phyloP scores from a whole-genome alignment of 2,888 invertebrate species.

The Caenorhabditis japonica region DNA sequence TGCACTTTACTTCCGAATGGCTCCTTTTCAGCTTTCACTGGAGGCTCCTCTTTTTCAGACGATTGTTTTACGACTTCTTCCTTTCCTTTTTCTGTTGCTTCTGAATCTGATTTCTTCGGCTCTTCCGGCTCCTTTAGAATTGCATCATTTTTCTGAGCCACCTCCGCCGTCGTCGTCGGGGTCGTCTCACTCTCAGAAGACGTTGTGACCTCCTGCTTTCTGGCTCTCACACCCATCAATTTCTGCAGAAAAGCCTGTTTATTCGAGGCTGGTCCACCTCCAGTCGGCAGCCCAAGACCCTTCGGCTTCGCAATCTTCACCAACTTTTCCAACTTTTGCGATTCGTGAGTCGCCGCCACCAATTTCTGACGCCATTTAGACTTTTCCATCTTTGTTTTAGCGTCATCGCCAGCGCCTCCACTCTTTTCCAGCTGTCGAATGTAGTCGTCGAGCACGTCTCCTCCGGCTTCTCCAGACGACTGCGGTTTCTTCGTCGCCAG shows the following conservation, averaged over 20 bases:
- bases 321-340: slow-evolving; percentile 64
- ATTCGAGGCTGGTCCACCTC: slow-evolving; percentile 37
- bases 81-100: slow-evolving; percentile 6
- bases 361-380: slow-evolving; percentile 64
- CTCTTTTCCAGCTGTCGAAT: slow-evolving; percentile 52
- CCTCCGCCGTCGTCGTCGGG: background rate
- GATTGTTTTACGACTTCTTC: slow-evolving; percentile 15
- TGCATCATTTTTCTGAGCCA: background rate
- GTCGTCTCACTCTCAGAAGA: background rate
- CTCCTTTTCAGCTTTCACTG: too few species aligned
- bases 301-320: slow-evolving; percentile 69
- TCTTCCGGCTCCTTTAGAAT: background rate
- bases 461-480: slow-evolving; percentile 9
- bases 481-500: slow-evolving; percentile 32
- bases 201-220: slow-evolving; percentile 13
- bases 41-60: slow-evolving; percentile 8
- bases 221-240: slow-evolving; percentile 50
- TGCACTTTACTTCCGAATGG: slow-evolving; percentile 29
- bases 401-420: slow-evolving; percentile 51
- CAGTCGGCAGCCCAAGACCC: slow-evolving; percentile 25
- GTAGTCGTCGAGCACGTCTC: slow-evolving; percentile 60
- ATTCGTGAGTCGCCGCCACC: slow-evolving; percentile 61
- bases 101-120: background rate
- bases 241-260: slow-evolving; percentile 61
- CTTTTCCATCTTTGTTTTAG: slow-evolving; percentile 67